A percentile compares a stretch with the other conserved stretches of the same genome.
phyloP scores from a whole-genome alignment of 2,113 vertebrate genomes.

The Orycteropus afer region DNA sequence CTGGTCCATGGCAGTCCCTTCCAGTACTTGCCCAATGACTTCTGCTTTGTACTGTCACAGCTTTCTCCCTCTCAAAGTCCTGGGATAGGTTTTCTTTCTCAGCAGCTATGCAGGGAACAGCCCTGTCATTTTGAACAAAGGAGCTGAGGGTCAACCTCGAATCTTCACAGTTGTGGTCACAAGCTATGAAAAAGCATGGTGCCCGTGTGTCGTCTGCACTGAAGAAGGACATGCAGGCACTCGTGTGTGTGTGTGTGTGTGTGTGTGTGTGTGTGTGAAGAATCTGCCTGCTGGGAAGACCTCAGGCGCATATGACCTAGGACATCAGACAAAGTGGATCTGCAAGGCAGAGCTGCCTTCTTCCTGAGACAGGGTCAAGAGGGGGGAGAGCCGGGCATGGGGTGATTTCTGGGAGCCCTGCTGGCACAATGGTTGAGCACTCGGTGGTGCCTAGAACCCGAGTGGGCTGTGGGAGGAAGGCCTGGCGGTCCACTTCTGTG shows the following conservation, averaged over 20 bases:
- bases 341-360: neutral
- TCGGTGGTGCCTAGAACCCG: too few species aligned
- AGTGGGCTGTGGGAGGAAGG: neutral
- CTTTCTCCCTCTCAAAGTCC: neutral
- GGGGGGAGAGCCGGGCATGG: too few species aligned
- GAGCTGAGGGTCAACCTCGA: rapidly evolving
- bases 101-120: rapidly evolving
- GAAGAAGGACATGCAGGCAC: rapidly evolving
- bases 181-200: rapidly evolving
- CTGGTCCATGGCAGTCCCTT: rapidly evolving
- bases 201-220: rapidly evolving
- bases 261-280: neutral
- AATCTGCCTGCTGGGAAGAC: too few species aligned
- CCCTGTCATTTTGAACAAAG: neutral
- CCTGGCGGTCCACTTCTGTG: neutral
- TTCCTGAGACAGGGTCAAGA: neutral
- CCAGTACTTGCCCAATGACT: rapidly evolving
- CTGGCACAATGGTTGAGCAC: too few species aligned
- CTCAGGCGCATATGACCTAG: neutral
- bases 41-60: rapidly evolving
- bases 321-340: rapidly evolving
- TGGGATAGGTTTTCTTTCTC: neutral
- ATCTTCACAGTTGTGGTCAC: rapidly evolving
- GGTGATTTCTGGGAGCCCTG: too few species aligned
- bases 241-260: neutral